Conservation (phyloP, 2,113 vertebrate species). For the Hypomesus transpacificus region DNA sequence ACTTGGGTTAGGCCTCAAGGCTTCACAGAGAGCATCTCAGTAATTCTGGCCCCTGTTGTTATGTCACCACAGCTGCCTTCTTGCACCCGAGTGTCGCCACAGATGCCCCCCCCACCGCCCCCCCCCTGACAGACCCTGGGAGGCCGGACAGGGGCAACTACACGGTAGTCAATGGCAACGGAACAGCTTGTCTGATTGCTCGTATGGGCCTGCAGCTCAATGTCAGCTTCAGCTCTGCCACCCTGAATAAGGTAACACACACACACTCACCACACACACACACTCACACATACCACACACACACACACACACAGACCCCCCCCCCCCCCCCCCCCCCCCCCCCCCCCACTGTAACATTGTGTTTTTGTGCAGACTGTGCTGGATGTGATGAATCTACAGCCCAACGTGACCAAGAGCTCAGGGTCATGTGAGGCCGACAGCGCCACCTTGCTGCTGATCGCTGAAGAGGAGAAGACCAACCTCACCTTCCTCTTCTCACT, state of each 20-base stretch:
- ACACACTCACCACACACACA: slow-evolving; percentile 14
- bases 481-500: slow-evolving; percentile 74
- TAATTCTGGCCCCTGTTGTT: slow-evolving; percentile 1
- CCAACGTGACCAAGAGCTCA: slow-evolving; percentile 52
- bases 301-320: background rate
- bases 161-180: slow-evolving; percentile 68
- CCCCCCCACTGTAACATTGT: background rate
- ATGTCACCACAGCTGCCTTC: slow-evolving; percentile 26
- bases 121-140: slow-evolving; percentile 42
- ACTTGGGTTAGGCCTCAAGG: too few relatives aligned
- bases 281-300: background rate
- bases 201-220: slow-evolving; percentile 88
- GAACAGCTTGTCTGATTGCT: slow-evolving; percentile 81
- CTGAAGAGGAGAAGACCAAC: slow-evolving; percentile 37
- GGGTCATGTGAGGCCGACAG: slow-evolving; percentile 68
- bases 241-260: slow-evolving; percentile 61
- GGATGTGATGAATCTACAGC: slow-evolving; percentile 78
- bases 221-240: slow-evolving; percentile 70
- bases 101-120: slow-evolving; percentile 54
- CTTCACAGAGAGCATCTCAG: too few relatives aligned
- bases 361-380: slow-evolving; percentile 59
- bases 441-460: slow-evolving; percentile 65
- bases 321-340: too few relatives aligned
- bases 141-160: slow-evolving; percentile 72
- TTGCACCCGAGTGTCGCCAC: slow-evolving; percentile 59